Base-by-base conservation (phyloP, 2,888 invertebrate species). In the Physocephala rufipes region DNA sequence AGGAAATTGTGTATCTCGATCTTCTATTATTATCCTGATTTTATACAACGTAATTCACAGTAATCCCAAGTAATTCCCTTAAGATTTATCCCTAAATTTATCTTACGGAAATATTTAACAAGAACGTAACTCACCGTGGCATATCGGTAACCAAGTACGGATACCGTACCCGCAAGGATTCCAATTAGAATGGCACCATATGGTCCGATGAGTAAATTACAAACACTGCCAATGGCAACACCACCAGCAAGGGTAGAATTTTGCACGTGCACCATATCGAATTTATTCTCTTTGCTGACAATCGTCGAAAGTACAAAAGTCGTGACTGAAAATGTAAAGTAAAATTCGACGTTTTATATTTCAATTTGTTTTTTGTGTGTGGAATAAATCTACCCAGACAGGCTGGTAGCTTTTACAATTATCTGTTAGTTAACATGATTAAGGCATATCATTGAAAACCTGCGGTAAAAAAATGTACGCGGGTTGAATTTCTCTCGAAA, bases 161-260 rank as follows among this genome's bases (percentile, higher is more conserved):
- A 96, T 58, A 96, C 82, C 3, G 90, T 77, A 19, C 93, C 96
- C 67, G 95, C 94, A 19, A 91, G 84, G 58, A 91, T 89, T 16
- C 97, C 97, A 72, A 96, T 88, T 58, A 92, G 87, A 47, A 96
- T 83, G 2, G 97, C 96, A 0, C 94, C 95, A 76, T 91, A 93
- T 0, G 96, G 93, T 68, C 92, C 89, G 67, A 95, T 88, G 87
- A 94, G 90, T 89, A 97, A 89, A 85, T 95, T 91, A 79, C 90
- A 94, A 5, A 93, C 90, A 0, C 96, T 91, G 9, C 97, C 97
- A 19, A 96, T 91, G 0, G 95, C 97, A 19, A 97, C 97, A 2
- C 96, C 96, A 26, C 97, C 96, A 67, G 97, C 96, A 64, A 97
- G 85, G 0, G 96, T 96, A 2, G 97, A 93, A 87, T 97, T 97